These are phyloP conservation scores for Chionis minor DNA, from an alignment of 2,113 vertebrate genomes.

Conservation along the genomic window DNA sequence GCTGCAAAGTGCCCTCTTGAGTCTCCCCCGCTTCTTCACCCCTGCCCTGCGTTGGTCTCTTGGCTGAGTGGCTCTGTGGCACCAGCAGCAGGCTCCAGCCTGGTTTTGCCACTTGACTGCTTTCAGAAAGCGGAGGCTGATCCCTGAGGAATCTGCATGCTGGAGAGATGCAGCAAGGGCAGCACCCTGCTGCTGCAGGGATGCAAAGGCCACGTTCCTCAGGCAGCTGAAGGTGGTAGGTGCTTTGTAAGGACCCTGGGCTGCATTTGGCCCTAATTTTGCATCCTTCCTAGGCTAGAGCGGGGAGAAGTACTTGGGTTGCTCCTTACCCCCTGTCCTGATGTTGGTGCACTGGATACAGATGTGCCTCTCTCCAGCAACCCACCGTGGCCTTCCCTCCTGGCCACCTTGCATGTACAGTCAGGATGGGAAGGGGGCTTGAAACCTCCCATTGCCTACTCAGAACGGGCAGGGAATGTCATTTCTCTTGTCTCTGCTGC, in stretches of 20 bases:
- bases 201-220: background rate
- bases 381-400: background rate
- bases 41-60: accelerated
- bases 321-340: background rate
- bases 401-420: background rate
- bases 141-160: background rate
- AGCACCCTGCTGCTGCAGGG: background rate
- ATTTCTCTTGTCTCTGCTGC: background rate
- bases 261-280: background rate
- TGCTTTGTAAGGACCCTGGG: background rate
- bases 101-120: background rate
- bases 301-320: background rate
- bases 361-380: background rate
- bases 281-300: accelerated
- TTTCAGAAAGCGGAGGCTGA: background rate
- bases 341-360: background rate
- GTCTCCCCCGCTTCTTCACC: accelerated
- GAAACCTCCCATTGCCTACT: background rate
- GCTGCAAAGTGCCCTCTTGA: accelerated
- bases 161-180: background rate
- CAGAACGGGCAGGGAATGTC: background rate
- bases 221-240: too few relatives aligned
- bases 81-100: background rate
- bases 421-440: background rate
- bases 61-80: background rate